Percentiles rank a stretch among this genome's conserved stretches.
Evolutionary conservation across 2,888 invertebrate genomes (phyloP).

Genomic region (Dorcus hopei): DNA sequence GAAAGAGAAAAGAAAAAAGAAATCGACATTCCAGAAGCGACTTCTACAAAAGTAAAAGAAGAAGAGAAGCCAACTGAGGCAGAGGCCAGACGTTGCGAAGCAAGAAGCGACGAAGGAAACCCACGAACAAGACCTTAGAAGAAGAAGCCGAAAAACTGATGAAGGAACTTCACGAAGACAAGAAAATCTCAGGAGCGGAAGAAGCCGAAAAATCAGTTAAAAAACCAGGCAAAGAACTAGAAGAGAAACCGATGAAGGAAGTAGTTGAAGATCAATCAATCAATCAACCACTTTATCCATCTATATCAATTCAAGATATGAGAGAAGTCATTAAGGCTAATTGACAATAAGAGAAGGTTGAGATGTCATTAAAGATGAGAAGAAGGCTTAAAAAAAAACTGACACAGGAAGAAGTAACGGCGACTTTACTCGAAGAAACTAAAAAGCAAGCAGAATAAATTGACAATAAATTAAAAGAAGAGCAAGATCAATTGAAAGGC

Average conservation of each 20-base stretch:
- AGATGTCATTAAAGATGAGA: not conserved
- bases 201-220: constrained; percentile 1
- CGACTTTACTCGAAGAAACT: not conserved
- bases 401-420: not conserved
- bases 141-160: constrained; percentile 12
- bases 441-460: not conserved
- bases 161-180: not conserved
- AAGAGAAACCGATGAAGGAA: constrained; percentile 4
- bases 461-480: too few species aligned
- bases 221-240: too few species aligned
- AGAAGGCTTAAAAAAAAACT: constrained; percentile 1
- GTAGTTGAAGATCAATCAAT: too few species aligned
- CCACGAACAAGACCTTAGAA: constrained; percentile 4
- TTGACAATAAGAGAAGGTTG: too few species aligned
- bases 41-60: not conserved
- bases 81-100: constrained; percentile 29
- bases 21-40: not conserved
- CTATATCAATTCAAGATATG: too few species aligned
- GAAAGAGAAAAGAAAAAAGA: constrained; percentile 6
- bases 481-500: too few species aligned
- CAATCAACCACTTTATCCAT: too few species aligned
- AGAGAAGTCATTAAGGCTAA: too few species aligned
- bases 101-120: constrained; percentile 21
- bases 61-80: too few species aligned
- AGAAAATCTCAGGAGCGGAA: not conserved